Evolutionary conservation across 1,140 invertebrate species (phyloP).

Genomic region (Caenorhabditis tropicalis): DNA sequence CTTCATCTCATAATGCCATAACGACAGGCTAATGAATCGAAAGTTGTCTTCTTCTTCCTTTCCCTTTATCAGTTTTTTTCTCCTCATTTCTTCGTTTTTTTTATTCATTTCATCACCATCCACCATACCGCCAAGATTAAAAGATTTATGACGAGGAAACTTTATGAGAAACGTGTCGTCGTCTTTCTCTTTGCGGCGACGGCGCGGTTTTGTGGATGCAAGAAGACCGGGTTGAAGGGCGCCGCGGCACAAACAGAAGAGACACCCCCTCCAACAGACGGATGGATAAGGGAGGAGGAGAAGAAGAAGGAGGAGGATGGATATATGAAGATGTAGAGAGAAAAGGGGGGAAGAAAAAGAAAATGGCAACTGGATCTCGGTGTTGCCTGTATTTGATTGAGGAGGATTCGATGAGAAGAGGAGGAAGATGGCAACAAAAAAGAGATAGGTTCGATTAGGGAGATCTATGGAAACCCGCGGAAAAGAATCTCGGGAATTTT

Average conservation of each 20-base stretch:
- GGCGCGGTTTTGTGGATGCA: background rate
- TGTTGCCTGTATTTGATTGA: background rate
- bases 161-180: constrained; percentile 30
- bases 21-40: constrained; percentile 13
- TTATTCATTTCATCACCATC: background rate
- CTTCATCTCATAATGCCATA: background rate
- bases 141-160: constrained; percentile 26
- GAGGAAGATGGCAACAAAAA: background rate
- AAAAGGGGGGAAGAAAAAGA: background rate
- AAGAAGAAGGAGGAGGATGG: background rate
- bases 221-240: constrained; percentile 33
- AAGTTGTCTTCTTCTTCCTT: background rate
- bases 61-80: background rate
- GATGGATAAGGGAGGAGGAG: too few species aligned
- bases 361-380: constrained; percentile 35
- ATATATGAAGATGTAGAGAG: background rate
- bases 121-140: constrained; percentile 15
- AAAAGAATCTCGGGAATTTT: constrained; percentile 28
- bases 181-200: background rate
- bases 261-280: background rate
- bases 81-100: background rate
- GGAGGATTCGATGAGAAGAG: background rate
- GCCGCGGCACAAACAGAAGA: constrained; percentile 10
- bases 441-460: background rate
- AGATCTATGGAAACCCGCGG: background rate